Conservation (phyloP, 2,113 vertebrate genomes). For the Chaetops frenatus region DNA sequence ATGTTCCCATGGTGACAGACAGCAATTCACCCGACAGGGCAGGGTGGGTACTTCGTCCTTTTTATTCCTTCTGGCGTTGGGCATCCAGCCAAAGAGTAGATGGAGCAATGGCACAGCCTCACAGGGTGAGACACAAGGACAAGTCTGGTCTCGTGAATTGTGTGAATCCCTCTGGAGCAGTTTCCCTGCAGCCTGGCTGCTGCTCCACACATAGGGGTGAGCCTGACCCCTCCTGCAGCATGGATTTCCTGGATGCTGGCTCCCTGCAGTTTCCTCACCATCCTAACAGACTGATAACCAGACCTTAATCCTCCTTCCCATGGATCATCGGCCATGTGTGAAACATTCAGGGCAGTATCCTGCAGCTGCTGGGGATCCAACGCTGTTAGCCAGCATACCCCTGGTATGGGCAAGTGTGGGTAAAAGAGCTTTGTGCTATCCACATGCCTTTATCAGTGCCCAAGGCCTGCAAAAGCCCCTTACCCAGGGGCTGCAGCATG, state of each 20-base stretch:
- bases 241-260: background rate
- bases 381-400: rapidly evolving
- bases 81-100: conserved; percentile 46
- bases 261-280: background rate
- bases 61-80: conserved; percentile 14
- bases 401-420: too few relatives aligned
- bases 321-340: rapidly evolving
- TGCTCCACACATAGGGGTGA: background rate
- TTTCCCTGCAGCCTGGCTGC: background rate
- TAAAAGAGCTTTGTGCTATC: background rate
- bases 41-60: conserved; percentile 27
- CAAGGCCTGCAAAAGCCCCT: background rate
- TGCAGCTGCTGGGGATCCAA: background rate
- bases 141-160: conserved; percentile 24
- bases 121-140: background rate
- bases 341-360: too few relatives aligned
- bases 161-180: background rate
- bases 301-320: background rate
- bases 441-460: too few relatives aligned
- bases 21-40: conserved; percentile 18
- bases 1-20: conserved; percentile 64
- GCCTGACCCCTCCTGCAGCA: background rate
- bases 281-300: background rate
- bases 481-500: background rate
- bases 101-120: conserved; percentile 31